phyloP scores from a whole-genome alignment of 2,888 invertebrate genomes.

The Tubulanus polymorphus region DNA sequence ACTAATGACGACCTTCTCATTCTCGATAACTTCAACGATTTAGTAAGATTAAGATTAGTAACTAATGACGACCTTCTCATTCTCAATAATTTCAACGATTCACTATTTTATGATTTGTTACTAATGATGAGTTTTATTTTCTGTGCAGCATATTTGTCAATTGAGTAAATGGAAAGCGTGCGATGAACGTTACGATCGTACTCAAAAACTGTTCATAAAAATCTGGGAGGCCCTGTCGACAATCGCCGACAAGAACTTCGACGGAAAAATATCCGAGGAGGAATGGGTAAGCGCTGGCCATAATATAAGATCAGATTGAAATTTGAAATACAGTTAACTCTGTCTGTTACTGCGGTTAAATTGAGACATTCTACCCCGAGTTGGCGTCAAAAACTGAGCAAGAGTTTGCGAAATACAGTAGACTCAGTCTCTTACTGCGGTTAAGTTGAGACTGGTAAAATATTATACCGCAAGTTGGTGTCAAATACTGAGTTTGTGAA shows the following conservation, averaged over 20 bases:
- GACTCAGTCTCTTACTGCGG: not conserved
- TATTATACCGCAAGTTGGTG: not conserved
- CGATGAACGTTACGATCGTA: constrained; percentile 27
- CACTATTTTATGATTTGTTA: constrained; percentile 1
- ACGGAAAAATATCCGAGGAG: constrained; percentile 40
- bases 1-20: too few species aligned
- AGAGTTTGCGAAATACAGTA: not conserved
- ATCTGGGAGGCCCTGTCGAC: constrained; percentile 45
- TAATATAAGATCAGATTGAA: too few species aligned
- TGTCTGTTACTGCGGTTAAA: not conserved
- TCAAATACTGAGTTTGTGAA: not conserved
- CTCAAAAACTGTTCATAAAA: constrained; percentile 39
- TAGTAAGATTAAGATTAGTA: too few species aligned
- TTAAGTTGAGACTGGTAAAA: not conserved
- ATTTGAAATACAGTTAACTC: too few species aligned
- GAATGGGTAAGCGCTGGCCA: constrained; percentile 48
- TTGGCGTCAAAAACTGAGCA: not conserved
- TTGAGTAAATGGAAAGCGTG: constrained; percentile 47
- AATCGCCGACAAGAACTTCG: constrained; percentile 38
- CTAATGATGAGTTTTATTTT: not conserved
- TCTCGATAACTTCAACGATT: too few species aligned
- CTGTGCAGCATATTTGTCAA: constrained; percentile 41
- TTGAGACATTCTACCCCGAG: not conserved
- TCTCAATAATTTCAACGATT: too few species aligned
- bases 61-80: too few species aligned